phyloP scores from a whole-genome alignment of 2,888 invertebrate genomes.

The Parnassius smintheus region DNA sequence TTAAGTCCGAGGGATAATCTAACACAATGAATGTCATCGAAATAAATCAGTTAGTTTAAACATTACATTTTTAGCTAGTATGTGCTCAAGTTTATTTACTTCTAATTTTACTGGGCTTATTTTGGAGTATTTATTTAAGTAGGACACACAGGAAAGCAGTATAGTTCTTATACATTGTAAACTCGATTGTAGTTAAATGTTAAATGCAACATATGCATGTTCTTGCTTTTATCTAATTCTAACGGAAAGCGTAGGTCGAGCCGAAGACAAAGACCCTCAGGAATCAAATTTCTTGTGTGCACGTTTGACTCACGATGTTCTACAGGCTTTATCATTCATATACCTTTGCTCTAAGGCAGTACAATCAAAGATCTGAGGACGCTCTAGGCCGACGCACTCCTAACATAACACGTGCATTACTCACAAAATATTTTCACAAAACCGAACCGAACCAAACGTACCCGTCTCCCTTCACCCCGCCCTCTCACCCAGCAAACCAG shows the following conservation, averaged over 20 bases:
- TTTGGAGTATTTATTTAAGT: too few species aligned
- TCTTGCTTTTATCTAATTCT: constrained; percentile 44
- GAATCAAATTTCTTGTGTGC: constrained; percentile 33
- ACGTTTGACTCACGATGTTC: constrained; percentile 40
- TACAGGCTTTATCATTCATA: constrained; percentile 57
- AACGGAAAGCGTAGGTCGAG: constrained; percentile 45
- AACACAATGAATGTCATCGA: too few species aligned
- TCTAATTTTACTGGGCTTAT: too few species aligned
- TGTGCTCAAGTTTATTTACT: too few species aligned
- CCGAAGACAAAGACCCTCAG: constrained; percentile 56
- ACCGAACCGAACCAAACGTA: constrained; percentile 76
- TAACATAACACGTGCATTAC: constrained; percentile 80
- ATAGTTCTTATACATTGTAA: constrained; percentile 54
- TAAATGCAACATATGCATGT: constrained; percentile 49
- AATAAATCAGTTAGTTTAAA: too few species aligned
- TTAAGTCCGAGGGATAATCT: too few species aligned
- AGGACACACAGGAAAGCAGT: constrained; percentile 17
- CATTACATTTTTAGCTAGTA: too few species aligned
- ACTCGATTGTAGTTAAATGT: constrained; percentile 63
- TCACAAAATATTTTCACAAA: constrained; percentile 82
- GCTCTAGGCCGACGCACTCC: constrained; percentile 78
- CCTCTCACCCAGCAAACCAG: constrained; percentile 62
- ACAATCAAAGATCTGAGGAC: constrained; percentile 74
- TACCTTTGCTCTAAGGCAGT: constrained; percentile 39
- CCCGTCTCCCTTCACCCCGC: constrained; percentile 59